Conservation (phyloP, 2,113 vertebrate species). For the Redunca redunca region DNA sequence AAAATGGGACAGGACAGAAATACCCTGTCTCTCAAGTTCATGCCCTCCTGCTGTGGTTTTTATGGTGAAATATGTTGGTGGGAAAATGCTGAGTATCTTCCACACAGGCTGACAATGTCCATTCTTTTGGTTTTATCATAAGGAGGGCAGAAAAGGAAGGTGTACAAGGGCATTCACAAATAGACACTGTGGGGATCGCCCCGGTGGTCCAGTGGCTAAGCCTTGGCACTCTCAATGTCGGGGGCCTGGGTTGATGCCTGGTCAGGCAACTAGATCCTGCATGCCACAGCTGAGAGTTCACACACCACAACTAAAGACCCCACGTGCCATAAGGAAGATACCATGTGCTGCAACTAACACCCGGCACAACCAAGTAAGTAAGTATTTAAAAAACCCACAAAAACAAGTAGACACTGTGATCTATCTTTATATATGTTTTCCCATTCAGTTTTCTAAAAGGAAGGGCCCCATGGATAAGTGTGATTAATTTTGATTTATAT, state of each 20-base stretch:
- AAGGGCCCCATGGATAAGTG: not conserved
- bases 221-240: not conserved
- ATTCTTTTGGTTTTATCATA: not conserved
- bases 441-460: not conserved
- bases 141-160: not conserved
- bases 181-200: not conserved
- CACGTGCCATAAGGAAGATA: not conserved
- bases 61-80: not conserved
- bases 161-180: not conserved
- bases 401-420: not conserved
- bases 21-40: not conserved
- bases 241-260: not conserved
- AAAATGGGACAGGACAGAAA: not conserved
- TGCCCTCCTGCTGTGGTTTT: not conserved
- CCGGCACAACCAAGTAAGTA: not conserved
- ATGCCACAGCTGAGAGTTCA: not conserved
- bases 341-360: not conserved
- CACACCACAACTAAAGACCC: not conserved
- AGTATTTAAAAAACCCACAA: not conserved
- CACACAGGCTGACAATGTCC: not conserved
- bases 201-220: not conserved
- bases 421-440: not conserved
- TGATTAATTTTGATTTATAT: constrained; percentile 1
- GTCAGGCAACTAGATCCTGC: not conserved
- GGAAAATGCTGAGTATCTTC: not conserved